Evolutionary conservation across 2,113 vertebrate genomes (phyloP).

Genomic region (Peromyscus polionotus): DNA sequence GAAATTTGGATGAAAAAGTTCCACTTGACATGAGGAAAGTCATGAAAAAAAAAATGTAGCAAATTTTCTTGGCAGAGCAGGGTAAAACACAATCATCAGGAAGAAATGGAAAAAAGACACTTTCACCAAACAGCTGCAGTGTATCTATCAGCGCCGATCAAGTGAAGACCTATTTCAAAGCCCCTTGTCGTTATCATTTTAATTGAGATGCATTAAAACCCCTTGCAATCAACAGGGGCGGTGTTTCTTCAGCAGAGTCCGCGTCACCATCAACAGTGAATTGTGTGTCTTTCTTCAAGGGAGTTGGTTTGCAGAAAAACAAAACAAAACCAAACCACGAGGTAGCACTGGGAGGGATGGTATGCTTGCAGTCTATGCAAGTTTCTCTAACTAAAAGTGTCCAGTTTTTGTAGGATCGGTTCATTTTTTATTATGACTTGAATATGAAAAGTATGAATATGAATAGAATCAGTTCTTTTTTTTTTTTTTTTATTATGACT

Average conservation of each 20-base stretch:
- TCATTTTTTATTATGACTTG: background rate
- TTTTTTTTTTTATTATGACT: background rate
- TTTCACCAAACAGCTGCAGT: background rate
- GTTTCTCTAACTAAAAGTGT: background rate
- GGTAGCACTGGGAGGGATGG: background rate
- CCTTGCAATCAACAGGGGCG: accelerated
- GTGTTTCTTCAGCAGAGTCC: background rate
- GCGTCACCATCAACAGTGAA: accelerated
- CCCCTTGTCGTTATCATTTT: background rate
- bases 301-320: background rate
- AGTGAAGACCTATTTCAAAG: slow-evolving; percentile 21
- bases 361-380: accelerated
- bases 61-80: slow-evolving; percentile 76
- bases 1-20: slow-evolving; percentile 79
- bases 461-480: background rate
- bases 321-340: background rate
- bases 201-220: background rate
- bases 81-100: slow-evolving; percentile 55
- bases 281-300: background rate
- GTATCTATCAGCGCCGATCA: slow-evolving; percentile 36
- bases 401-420: background rate
- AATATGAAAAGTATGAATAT: background rate
- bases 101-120: slow-evolving; percentile 58
- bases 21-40: slow-evolving; percentile 69
- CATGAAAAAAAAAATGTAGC: slow-evolving; percentile 56